phyloP scores from a whole-genome alignment of 2,797 vertebrate genomes.

The Coregonus suidteri region DNA sequence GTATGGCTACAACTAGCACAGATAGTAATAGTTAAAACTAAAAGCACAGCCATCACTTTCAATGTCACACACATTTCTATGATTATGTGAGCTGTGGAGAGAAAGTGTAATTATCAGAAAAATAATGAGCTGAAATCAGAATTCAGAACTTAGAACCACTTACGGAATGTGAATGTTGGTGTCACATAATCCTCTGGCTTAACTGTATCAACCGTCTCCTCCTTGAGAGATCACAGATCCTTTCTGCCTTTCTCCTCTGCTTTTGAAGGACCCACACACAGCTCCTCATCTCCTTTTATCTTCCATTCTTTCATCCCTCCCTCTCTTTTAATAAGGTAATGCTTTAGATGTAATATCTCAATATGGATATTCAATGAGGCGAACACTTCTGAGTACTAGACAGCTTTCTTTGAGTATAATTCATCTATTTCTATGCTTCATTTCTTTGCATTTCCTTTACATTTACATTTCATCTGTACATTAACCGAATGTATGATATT shows the following conservation, averaged over 20 bases:
- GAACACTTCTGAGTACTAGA: no score
- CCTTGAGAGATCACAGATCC: constrained; percentile 5
- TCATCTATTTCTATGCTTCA: no score
- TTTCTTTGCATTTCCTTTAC: no score
- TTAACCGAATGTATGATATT: no score
- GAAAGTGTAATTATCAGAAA: neutral
- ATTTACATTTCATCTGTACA: no score
- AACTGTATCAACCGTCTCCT: constrained; percentile 4
- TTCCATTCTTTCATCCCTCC: neutral
- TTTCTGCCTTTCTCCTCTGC: neutral
- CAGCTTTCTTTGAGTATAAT: no score
- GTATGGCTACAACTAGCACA: neutral
- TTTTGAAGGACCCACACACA: neutral
- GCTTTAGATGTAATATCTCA: neutral
- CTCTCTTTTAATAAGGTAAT: neutral
- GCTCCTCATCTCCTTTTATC: neutral
- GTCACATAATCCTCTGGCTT: neutral
- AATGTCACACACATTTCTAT: neutral
- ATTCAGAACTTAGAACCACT: neutral
- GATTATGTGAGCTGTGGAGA: neutral
- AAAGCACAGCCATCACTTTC: neutral
- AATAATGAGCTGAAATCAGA: neutral
- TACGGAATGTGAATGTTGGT: neutral
- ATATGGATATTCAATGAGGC: neutral
- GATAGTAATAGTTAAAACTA: neutral